Percentiles rank a stretch among this genome's conserved stretches.
These are phyloP conservation scores for Ficedula albicollis DNA, from an alignment of 2,797 vertebrate genomes.

Conservation along the genomic window DNA sequence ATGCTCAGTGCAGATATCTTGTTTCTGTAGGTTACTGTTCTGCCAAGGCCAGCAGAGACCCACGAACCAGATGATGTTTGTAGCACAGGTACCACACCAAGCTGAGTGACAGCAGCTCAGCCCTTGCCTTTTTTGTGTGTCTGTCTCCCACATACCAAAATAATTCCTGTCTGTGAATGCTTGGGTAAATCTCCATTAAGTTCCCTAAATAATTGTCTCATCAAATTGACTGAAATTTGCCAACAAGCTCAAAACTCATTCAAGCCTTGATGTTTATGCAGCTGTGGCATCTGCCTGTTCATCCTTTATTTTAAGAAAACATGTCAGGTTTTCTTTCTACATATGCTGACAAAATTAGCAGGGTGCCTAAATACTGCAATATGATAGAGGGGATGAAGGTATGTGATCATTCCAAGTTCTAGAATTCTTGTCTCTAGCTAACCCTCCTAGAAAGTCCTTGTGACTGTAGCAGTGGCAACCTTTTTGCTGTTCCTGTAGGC, in stretches of 20 bases:
- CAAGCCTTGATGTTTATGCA: not conserved
- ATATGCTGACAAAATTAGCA: not conserved
- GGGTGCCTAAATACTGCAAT: not conserved
- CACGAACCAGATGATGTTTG: not conserved
- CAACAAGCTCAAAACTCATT: not conserved
- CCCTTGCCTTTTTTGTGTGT: not conserved
- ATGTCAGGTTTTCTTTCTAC: not conserved
- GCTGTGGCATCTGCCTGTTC: not conserved
- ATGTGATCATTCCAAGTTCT: not conserved
- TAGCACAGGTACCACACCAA: slow-evolving; percentile 67
- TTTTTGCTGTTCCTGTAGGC: not conserved
- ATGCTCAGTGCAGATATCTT: not conserved
- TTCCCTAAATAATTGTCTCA: not conserved
- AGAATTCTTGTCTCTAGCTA: not conserved
- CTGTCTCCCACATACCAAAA: not conserved
- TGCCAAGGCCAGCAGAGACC: slow-evolving; percentile 72
- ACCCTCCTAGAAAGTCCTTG: not conserved
- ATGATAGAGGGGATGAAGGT: not conserved
- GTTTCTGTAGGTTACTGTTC: slow-evolving; percentile 83
- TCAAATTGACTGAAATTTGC: not conserved
- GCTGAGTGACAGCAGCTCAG: not conserved
- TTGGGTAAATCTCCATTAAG: not conserved
- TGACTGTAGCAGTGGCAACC: not conserved
- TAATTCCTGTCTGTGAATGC: not conserved
- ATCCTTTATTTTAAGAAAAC: not conserved